These are phyloP conservation scores for Drosophila asahinai DNA, from an alignment of 1,140 invertebrate genomes.

Conservation along the genomic window DNA sequence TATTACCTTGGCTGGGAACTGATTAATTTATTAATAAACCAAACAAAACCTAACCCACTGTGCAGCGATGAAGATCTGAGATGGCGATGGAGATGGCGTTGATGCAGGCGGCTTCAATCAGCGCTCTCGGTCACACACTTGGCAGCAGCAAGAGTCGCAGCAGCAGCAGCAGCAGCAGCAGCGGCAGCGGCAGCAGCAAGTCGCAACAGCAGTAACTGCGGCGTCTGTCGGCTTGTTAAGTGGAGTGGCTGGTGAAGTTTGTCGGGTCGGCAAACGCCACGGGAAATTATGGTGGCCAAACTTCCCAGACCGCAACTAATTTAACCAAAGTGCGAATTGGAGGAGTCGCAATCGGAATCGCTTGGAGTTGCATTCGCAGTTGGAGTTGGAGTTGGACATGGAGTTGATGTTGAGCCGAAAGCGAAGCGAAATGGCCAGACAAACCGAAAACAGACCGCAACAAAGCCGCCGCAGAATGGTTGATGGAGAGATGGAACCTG, in stretches of 20 bases:
- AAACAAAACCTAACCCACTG: not conserved
- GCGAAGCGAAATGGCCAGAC: conserved; percentile 76
- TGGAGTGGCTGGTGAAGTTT: conserved; percentile 61
- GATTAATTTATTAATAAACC: too few relatives aligned
- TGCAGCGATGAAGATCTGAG: conserved; percentile 67
- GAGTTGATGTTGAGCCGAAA: conserved; percentile 59
- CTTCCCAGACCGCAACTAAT: conserved; percentile 84
- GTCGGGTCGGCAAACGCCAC: conserved; percentile 81
- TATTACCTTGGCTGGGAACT: not conserved
- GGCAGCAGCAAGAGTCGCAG: conserved; percentile 38
- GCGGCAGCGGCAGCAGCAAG: conserved; percentile 47
- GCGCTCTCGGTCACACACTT: conserved; percentile 74
- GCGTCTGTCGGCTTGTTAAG: conserved; percentile 63
- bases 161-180: conserved; percentile 50
- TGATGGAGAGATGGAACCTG: conserved; percentile 17
- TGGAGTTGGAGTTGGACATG: conserved; percentile 23
- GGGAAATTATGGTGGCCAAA: conserved; percentile 83
- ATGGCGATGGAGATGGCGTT: conserved; percentile 73
- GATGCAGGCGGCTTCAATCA: conserved; percentile 82
- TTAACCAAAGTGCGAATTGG: conserved; percentile 84
- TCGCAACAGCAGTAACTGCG: conserved; percentile 46
- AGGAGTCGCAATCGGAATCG: conserved; percentile 77
- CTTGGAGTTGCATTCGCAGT: conserved; percentile 39
- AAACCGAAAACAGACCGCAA: conserved; percentile 76
- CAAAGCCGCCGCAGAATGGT: conserved; percentile 67